Conservation (phyloP, 2,797 vertebrate genomes). For the Rhynchonycteris naso region DNA sequence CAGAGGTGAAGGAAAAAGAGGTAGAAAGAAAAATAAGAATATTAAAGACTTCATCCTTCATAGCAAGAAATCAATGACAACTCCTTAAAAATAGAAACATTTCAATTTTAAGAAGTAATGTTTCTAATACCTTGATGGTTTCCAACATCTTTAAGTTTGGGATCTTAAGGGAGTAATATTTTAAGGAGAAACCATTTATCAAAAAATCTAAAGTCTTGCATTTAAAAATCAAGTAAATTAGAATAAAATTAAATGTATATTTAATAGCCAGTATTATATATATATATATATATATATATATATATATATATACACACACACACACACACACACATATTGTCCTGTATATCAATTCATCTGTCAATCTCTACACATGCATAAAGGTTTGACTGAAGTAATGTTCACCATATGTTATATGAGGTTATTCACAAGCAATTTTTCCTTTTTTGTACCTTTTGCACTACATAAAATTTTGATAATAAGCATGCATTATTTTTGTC, state of each 20-base stretch:
- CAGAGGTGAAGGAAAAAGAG: neutral
- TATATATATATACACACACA: no score
- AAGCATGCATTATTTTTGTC: constrained; percentile 1
- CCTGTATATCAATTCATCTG: neutral
- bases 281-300: neutral
- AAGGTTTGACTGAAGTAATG: neutral
- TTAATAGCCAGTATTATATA: constrained; percentile 16
- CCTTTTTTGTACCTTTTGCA: constrained; percentile 29
- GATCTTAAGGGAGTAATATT: neutral
- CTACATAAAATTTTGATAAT: constrained; percentile 22
- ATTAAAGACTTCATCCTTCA: neutral
- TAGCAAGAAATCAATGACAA: constrained; percentile 12
- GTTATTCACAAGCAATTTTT: constrained; percentile 38
- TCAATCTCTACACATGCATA: neutral
- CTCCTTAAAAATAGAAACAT: neutral
- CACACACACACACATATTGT: no score
- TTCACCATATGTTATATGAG: neutral
- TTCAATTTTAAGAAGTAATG: constrained; percentile 15
- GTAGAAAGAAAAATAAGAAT: neutral
- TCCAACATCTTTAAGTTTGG: constrained; percentile 22
- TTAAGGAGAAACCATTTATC: neutral
- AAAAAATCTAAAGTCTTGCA: constrained; percentile 35
- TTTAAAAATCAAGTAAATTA: constrained; percentile 51
- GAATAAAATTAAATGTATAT: constrained; percentile 50
- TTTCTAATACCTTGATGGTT: neutral